Evolutionary conservation across 2,797 vertebrate species (phyloP).

Genomic region (Xenopus petersii): DNA sequence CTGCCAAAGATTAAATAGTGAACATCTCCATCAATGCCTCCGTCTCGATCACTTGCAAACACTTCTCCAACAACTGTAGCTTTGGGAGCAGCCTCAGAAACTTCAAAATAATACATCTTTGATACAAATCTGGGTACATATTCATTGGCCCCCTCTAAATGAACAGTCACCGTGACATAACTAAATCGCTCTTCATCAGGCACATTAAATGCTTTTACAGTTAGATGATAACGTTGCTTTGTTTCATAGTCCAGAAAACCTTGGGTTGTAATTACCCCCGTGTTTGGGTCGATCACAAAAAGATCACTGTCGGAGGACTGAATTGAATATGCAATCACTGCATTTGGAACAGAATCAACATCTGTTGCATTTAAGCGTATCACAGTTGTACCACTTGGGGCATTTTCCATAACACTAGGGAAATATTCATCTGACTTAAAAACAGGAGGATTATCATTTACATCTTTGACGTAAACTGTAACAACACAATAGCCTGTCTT

Average conservation of each 20-base stretch:
- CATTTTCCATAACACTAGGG: constrained; percentile 89
- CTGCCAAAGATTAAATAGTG: constrained; percentile 92
- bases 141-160: constrained; percentile 91
- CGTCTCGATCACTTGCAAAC: constrained; percentile 94
- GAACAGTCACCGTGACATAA: constrained; percentile 88
- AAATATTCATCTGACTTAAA: constrained; percentile 86
- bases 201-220: constrained; percentile 92
- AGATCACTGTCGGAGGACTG: constrained; percentile 97
- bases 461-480: constrained; percentile 80
- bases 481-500: constrained; percentile 86
- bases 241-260: constrained; percentile 97
- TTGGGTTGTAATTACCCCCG: constrained; percentile 92
- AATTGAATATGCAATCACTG: constrained; percentile 86
- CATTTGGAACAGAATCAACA: constrained; percentile 83
- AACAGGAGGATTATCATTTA: constrained; percentile 90
- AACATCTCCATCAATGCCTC: constrained; percentile 88
- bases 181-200: constrained; percentile 95
- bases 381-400: constrained; percentile 93
- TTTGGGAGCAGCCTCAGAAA: constrained; percentile 88
- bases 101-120: constrained; percentile 95
- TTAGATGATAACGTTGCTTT: constrained; percentile 92
- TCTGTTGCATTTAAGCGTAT: constrained; percentile 85
- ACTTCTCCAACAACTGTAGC: constrained; percentile 90
- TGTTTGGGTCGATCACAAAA: constrained; percentile 95
- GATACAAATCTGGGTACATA: constrained; percentile 97